Conservation (phyloP, 2,113 vertebrate genomes). For the Tor tambroides region DNA sequence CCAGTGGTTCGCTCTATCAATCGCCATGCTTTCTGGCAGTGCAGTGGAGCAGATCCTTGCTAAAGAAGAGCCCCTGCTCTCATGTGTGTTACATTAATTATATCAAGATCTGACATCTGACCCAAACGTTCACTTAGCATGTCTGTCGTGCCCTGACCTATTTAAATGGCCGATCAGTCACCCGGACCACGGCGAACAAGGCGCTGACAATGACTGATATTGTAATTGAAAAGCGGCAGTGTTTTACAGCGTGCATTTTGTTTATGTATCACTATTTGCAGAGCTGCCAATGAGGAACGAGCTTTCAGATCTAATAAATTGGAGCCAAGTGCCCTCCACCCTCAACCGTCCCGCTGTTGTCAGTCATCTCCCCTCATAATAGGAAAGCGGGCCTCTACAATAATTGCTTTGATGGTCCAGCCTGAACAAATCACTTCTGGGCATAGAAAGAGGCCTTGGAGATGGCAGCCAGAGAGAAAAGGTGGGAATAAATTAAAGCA, state of each 20-base stretch:
- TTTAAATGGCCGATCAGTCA: conserved; percentile 52
- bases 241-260: conserved; percentile 58
- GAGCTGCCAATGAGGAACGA: conserved; percentile 63
- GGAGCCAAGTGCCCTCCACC: conserved; percentile 73
- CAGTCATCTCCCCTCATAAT: conserved; percentile 97
- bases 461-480: conserved; percentile 96
- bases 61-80: conserved; percentile 66
- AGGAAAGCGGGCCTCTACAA: conserved; percentile 89
- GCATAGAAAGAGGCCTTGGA: conserved; percentile 92
- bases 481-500: conserved; percentile 99
- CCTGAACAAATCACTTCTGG: conserved; percentile 99
- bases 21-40: conserved; percentile 65
- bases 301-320: conserved; percentile 76
- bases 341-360: conserved; percentile 81
- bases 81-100: conserved; percentile 80
- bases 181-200: conserved; percentile 38
- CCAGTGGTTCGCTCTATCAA: conserved; percentile 48
- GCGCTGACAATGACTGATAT: conserved; percentile 31
- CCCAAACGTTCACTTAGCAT: conserved; percentile 69
- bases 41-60: conserved; percentile 74
- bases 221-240: conserved; percentile 54
- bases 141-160: conserved; percentile 58
- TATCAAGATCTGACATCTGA: conserved; percentile 65
- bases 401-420: conserved; percentile 99
- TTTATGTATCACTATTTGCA: conserved; percentile 67